Conservation (phyloP, 2,113 vertebrate species). For the Chroicocephalus ridibundus region DNA sequence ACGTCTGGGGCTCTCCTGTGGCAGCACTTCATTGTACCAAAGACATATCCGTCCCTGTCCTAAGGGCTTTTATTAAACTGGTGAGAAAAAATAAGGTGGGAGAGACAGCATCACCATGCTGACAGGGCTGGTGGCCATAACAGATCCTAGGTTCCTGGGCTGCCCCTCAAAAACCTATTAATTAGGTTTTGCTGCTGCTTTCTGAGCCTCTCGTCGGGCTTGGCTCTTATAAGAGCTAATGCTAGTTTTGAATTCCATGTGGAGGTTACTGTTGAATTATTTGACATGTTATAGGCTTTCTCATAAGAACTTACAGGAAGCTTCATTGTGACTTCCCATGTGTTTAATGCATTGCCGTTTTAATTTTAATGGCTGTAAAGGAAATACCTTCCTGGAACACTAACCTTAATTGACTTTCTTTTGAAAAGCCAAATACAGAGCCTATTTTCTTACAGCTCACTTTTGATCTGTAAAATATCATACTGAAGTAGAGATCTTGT, state of each 20-base stretch:
- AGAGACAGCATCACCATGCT: neutral
- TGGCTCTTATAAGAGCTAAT: neutral
- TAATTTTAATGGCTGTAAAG: constrained; percentile 19
- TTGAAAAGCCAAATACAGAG: neutral
- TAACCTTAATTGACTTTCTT: constrained; percentile 29
- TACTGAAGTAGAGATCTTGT: neutral
- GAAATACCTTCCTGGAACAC: constrained; percentile 50
- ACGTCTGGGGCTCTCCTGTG: neutral
- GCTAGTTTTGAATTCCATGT: neutral
- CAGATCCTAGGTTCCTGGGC: neutral
- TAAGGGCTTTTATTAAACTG: neutral
- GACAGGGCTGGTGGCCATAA: neutral
- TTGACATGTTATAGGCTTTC: neutral
- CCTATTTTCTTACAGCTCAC: neutral
- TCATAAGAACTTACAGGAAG: constrained; percentile 39
- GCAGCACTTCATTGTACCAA: neutral
- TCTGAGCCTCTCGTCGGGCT: neutral
- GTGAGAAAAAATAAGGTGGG: neutral
- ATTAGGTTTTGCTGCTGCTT: neutral
- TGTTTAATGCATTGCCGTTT: constrained; percentile 35
- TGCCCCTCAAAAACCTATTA: neutral
- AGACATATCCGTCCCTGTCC: neutral
- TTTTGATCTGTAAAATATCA: neutral
- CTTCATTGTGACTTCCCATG: neutral
- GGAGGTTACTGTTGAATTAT: neutral